A percentile compares a stretch with the other conserved stretches of the same genome.
Conservation (phyloP, 2,888 invertebrate genomes). For the Conus canariensis region DNA sequence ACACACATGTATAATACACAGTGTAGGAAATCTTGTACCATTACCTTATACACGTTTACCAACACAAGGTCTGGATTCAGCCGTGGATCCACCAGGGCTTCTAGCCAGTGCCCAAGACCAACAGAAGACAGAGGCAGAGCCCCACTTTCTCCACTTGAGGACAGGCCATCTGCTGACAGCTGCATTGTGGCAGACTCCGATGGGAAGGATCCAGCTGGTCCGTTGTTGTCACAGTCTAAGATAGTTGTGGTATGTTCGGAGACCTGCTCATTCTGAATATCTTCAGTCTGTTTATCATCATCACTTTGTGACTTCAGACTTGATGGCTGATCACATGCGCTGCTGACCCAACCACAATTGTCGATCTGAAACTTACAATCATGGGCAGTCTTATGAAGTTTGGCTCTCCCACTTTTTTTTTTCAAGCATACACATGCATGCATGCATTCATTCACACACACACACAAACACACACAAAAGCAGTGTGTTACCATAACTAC, state of each 20-base stretch:
- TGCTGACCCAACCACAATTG: background rate
- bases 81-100: conserved; percentile 28
- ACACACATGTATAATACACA: background rate
- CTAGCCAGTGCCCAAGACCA: conserved; percentile 29
- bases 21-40: too few relatives aligned
- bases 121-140: conserved; percentile 26
- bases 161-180: background rate
- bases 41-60: conserved; percentile 29
- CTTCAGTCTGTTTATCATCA: background rate
- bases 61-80: conserved; percentile 20
- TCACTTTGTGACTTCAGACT: background rate
- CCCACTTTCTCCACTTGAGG: background rate
- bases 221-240: background rate
- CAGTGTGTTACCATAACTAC: background rate
- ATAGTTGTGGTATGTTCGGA: background rate
- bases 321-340: background rate
- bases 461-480: background rate
- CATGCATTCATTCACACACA: background rate
- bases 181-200: background rate
- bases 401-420: too few relatives aligned
- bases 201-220: background rate
- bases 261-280: background rate
- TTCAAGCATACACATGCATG: background rate
- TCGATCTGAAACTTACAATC: background rate
- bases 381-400: background rate